Conservation (phyloP, 2,797 vertebrate genomes). For the Sebastes steindachneri region DNA sequence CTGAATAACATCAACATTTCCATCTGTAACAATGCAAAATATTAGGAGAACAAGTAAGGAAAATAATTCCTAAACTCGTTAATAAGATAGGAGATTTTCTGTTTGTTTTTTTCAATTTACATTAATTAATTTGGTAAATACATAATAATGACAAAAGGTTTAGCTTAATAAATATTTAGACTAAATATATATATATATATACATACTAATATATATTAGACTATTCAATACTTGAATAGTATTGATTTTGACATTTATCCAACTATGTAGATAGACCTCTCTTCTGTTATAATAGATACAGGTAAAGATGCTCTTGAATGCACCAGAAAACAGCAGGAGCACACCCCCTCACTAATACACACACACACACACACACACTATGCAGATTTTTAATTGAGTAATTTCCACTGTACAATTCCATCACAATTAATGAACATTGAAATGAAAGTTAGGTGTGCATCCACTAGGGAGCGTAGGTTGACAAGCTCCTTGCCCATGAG, state of each 20-base stretch:
- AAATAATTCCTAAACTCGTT: background rate
- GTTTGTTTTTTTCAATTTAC: rapidly evolving
- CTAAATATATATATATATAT: background rate
- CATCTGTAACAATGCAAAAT: background rate
- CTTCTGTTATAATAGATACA: background rate
- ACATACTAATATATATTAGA: no score
- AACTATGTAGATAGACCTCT: background rate
- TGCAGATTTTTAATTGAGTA: background rate
- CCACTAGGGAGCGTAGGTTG: conserved; percentile 27
- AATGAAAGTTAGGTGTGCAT: background rate
- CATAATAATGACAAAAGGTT: background rate
- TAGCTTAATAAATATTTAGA: background rate
- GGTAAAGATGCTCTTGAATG: background rate
- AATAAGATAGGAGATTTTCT: background rate
- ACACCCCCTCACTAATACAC: background rate
- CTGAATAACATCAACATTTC: background rate
- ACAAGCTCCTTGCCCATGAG: background rate
- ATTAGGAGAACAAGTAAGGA: background rate
- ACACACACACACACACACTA: background rate
- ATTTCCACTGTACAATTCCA: background rate
- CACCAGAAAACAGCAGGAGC: background rate
- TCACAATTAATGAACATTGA: background rate
- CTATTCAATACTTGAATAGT: background rate
- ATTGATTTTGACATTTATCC: background rate
- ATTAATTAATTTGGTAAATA: background rate